These are phyloP conservation scores for Blastomussa wellsi DNA, from an alignment of 92 coral and sea anemone species.

Conservation along the genomic window DNA sequence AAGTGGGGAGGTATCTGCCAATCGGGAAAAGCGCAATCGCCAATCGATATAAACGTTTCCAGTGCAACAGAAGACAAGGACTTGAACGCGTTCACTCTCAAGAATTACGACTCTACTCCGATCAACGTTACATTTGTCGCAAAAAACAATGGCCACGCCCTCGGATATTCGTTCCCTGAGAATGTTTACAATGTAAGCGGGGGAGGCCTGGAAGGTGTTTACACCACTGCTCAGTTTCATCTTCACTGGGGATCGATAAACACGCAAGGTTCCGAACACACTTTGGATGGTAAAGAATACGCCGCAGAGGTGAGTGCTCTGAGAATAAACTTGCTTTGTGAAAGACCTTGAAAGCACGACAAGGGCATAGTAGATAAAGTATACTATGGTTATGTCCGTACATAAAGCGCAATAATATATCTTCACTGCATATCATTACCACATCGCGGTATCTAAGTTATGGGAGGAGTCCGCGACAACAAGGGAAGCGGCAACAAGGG, in stretches of 20 bases:
- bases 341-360: too few relatives aligned
- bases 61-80: constrained; percentile 1
- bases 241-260: constrained; percentile 63
- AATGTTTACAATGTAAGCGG: constrained; percentile 32
- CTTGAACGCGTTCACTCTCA: constrained; percentile 26
- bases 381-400: too few relatives aligned
- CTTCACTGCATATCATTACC: too few relatives aligned
- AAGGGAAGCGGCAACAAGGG: too few relatives aligned
- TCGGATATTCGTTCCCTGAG: constrained; percentile 5
- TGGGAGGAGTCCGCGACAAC: too few relatives aligned
- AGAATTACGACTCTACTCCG: constrained; percentile 7
- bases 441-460: too few relatives aligned
- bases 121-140: background rate
- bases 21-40: constrained; percentile 51
- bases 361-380: too few relatives aligned
- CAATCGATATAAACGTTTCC: constrained; percentile 48
- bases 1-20: constrained; percentile 38
- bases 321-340: too few relatives aligned
- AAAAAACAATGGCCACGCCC: constrained; percentile 46
- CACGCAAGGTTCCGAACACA: constrained; percentile 68
- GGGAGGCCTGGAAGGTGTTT: constrained; percentile 51
- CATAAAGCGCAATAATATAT: too few relatives aligned
- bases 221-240: constrained; percentile 40
- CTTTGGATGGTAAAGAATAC: constrained; percentile 48
- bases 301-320: constrained; percentile 81